These are phyloP conservation scores for Latheticus oryzae DNA, from an alignment of 2,888 invertebrate genomes.

Conservation along the genomic window DNA sequence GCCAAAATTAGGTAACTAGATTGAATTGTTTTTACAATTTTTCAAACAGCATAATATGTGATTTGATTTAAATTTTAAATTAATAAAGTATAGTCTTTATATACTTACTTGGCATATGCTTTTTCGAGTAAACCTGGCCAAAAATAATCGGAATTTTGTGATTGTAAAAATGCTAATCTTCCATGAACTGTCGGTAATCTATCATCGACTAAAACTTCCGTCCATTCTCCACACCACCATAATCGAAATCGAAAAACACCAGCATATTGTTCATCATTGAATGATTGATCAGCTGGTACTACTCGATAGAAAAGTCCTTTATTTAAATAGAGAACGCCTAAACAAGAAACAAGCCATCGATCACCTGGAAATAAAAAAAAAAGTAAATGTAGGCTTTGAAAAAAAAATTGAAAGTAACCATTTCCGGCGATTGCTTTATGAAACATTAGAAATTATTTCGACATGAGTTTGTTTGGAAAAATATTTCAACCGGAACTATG, in stretches of 20 bases:
- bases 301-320: constrained; percentile 91
- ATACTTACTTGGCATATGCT: constrained; percentile 88
- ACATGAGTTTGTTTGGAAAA: too few relatives aligned
- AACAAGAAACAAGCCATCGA: constrained; percentile 89
- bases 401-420: too few relatives aligned
- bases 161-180: constrained; percentile 86
- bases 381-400: too few relatives aligned
- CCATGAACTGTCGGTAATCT: constrained; percentile 89
- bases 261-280: constrained; percentile 76
- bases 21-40: too few relatives aligned
- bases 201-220: constrained; percentile 90
- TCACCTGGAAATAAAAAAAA: constrained; percentile 78
- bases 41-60: too few relatives aligned
- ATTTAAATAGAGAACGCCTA: constrained; percentile 85
- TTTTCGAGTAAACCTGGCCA: constrained; percentile 93
- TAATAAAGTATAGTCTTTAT: not conserved
- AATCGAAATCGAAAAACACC: constrained; percentile 90
- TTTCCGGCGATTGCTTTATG: too few relatives aligned
- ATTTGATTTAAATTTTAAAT: too few relatives aligned
- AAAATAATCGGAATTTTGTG: constrained; percentile 82
- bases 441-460: too few relatives aligned
- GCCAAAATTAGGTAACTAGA: too few relatives aligned
- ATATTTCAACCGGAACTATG: too few relatives aligned
- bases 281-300: constrained; percentile 90
- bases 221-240: constrained; percentile 96